A percentile compares a stretch with the other conserved stretches of the same genome.
phyloP scores from a whole-genome alignment of 2,888 invertebrate species.

The Empis livida region DNA sequence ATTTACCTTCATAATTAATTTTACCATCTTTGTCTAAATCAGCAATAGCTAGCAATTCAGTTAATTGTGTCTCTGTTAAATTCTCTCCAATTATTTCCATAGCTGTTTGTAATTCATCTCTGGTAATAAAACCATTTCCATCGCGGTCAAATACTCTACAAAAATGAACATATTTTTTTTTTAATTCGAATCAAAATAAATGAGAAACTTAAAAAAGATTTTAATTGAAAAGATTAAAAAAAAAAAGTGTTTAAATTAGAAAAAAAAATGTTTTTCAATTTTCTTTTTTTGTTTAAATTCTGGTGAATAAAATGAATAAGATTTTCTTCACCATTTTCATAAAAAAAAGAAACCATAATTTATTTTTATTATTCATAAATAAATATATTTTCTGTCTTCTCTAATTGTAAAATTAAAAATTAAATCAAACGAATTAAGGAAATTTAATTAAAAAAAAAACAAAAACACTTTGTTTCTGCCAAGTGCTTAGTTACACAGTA shows the following conservation, averaged over 20 bases:
- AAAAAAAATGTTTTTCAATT: too few relatives aligned
- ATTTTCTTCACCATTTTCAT: too few relatives aligned
- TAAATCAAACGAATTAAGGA: too few relatives aligned
- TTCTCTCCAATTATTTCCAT: constrained; percentile 73
- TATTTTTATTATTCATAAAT: too few relatives aligned
- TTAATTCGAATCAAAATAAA: not conserved
- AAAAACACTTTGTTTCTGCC: too few relatives aligned
- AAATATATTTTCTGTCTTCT: too few relatives aligned
- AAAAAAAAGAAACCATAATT: too few relatives aligned
- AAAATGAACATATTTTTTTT: not conserved
- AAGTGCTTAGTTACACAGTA: too few relatives aligned
- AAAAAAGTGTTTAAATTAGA: not conserved
- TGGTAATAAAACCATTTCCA: constrained; percentile 78
- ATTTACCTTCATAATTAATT: constrained; percentile 68
- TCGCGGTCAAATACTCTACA: constrained; percentile 74
- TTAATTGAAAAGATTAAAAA: not conserved
- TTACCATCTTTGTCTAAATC: constrained; percentile 68
- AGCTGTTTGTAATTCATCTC: constrained; percentile 63
- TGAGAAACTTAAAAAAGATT: not conserved
- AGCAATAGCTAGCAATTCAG: constrained; percentile 58
- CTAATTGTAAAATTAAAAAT: too few relatives aligned
- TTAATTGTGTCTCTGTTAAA: constrained; percentile 60
- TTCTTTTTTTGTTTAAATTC: too few relatives aligned
- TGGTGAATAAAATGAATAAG: too few relatives aligned
- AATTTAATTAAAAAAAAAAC: too few relatives aligned